Percentiles rank a stretch among this genome's conserved stretches.
These are phyloP conservation scores for Galerucella nymphaeae DNA, from an alignment of 2,888 invertebrate genomes.

Conservation along the genomic window DNA sequence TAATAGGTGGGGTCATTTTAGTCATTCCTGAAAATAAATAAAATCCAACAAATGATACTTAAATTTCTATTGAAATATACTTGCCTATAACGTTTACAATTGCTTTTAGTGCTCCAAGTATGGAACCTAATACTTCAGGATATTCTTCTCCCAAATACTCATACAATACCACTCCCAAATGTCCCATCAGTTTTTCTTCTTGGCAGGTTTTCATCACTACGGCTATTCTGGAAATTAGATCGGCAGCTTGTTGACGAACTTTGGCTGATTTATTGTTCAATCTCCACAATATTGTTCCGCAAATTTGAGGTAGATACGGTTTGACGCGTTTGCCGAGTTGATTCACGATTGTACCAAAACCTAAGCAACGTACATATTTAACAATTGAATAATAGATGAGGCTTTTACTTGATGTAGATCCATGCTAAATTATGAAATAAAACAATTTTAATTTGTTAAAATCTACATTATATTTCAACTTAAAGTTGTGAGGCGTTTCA, in stretches of 20 bases:
- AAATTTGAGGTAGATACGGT: constrained; percentile 98
- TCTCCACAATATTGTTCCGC: constrained; percentile 99
- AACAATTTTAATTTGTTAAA: too few relatives aligned
- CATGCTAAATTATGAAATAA: too few relatives aligned
- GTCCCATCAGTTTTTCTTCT: constrained; percentile 99
- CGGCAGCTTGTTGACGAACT: constrained; percentile 98
- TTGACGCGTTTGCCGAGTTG: constrained; percentile 97
- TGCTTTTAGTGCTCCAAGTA: constrained; percentile 97
- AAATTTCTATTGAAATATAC: neutral
- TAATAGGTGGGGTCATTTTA: constrained; percentile 99
- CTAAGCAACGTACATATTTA: constrained; percentile 3
- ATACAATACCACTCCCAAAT: constrained; percentile 98
- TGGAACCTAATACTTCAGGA: constrained; percentile 98
- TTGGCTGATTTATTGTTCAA: constrained; percentile 99
- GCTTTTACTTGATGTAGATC: too few relatives aligned
- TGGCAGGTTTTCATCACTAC: constrained; percentile 99
- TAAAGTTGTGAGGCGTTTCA: too few relatives aligned
- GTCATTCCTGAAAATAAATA: constrained; percentile 76
- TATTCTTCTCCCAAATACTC: constrained; percentile 99
- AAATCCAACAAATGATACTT: neutral
- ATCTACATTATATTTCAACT: too few relatives aligned
- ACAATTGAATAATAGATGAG: too few relatives aligned
- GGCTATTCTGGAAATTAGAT: constrained; percentile 97
- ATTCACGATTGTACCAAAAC: constrained; percentile 99
- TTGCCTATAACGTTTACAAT: constrained; percentile 98